Evolutionary conservation across 2,113 vertebrate genomes (phyloP), one percentile per base, ranked within the genome.

Genomic region (Plecturocebus donacophilus): DNA sequence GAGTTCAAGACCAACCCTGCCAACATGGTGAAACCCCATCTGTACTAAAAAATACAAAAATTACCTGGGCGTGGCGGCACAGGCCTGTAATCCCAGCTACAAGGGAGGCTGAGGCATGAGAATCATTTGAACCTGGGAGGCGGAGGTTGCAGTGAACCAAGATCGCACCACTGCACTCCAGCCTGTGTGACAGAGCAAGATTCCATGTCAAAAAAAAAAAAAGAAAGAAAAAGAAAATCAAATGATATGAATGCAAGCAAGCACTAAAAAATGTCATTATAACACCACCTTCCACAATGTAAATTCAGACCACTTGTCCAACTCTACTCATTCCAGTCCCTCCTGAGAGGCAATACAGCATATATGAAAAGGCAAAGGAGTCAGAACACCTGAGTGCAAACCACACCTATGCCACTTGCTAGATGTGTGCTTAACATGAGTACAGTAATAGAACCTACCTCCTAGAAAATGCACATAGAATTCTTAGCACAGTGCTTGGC

Each of bases 391-490:
- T 11, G 32, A 11, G 35, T 8, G 30, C 86, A 47, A 0, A 3
- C 9, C 5, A 3, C 1, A n/a, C 52, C 79, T 6, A 1, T 2
- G 10, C 49, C 30, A 14, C 49, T 27, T 40, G 11, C 86, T 3
- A 19, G 38, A 61, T 0, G 3, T 6, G 5, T 42, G 80, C 45
- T 58, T 64, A 47, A 92, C 47, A 7, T 49, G 58, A 89, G 80
- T 16, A 64, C 6, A 42, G 3, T 6, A 20, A 25, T 1, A 52
- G 13, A 6, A 23, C 21, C 38, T 3, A 47, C 17, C 42, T 68
- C 32, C 35, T 0, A 73, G 19, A 14, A 16, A 52, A 40, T 0
- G 25, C 19, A 75, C 1, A 23, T 3, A 23, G 2, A 21, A 45
- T 64, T 77, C 80, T 94, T 6, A 52, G 56, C 58, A 52, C 23